Evolutionary conservation across 2,797 vertebrate genomes (phyloP).

Genomic region (Coracias cyanogaster): DNA sequence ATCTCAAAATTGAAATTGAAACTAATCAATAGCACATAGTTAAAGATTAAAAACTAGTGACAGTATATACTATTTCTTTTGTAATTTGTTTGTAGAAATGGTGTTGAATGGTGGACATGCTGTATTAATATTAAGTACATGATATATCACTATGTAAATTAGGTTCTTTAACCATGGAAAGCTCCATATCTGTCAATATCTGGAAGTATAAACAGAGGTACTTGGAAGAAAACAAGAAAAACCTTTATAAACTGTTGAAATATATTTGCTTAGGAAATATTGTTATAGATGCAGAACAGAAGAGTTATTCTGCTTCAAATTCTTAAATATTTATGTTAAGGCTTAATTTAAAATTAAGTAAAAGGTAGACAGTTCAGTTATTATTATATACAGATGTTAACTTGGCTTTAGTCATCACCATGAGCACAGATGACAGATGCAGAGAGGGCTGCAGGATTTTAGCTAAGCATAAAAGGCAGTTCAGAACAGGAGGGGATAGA

Average conservation of each 20-base stretch:
- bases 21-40: background rate
- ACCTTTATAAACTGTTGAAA: background rate
- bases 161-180: background rate
- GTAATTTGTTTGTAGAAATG: background rate
- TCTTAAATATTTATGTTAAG: background rate
- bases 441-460: background rate
- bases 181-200: background rate
- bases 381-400: background rate
- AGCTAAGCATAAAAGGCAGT: background rate
- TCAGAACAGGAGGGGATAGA: background rate
- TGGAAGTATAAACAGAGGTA: background rate
- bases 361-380: background rate
- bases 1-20: background rate
- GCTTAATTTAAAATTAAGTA: background rate
- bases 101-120: background rate
- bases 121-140: background rate
- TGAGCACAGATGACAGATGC: rapidly evolving
- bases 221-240: background rate
- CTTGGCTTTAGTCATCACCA: background rate
- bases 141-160: background rate
- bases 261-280: background rate
- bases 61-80: background rate
- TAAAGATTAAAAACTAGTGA: background rate
- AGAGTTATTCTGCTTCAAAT: background rate
- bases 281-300: background rate